phyloP scores from a whole-genome alignment of 2,888 invertebrate species.

The Callyntrura guangdongensis region DNA sequence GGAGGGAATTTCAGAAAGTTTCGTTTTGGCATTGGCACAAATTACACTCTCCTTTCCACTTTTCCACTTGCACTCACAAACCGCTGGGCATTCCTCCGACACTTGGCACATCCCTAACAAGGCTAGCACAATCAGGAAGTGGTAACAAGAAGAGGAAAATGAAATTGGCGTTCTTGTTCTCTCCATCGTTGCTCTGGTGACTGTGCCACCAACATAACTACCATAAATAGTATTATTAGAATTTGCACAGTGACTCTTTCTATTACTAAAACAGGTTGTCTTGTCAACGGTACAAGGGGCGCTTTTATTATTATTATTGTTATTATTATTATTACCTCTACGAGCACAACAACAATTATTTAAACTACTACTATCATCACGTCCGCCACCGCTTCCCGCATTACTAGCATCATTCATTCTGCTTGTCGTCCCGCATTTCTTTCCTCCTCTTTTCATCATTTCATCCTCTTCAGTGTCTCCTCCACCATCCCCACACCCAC shows the following conservation, averaged over 20 bases:
- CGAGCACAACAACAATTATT: slow-evolving; percentile 27
- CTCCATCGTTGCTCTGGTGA: slow-evolving; percentile 3
- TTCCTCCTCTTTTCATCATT: slow-evolving; percentile 11
- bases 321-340: slow-evolving; percentile 21
- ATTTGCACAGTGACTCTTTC: background rate
- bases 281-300: background rate
- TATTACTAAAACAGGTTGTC: slow-evolving; percentile 13
- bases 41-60: slow-evolving; percentile 94
- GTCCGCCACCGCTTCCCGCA: background rate
- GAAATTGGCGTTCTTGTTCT: slow-evolving; percentile 67
- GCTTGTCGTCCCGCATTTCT: background rate
- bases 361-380: background rate
- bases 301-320: slow-evolving; percentile 6
- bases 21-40: slow-evolving; percentile 90
- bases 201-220: slow-evolving; percentile 12
- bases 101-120: slow-evolving; percentile 79
- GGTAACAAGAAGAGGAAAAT: slow-evolving; percentile 54
- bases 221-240: background rate
- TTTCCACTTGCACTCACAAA: slow-evolving; percentile 96
- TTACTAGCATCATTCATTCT: background rate
- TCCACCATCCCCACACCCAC: background rate
- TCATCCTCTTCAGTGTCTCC: background rate
- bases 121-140: slow-evolving; percentile 71
- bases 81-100: slow-evolving; percentile 85
- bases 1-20: slow-evolving; percentile 91